Evolutionary conservation across 2,797 vertebrate species (phyloP).

Genomic region (Gorsachius magnificus): DNA sequence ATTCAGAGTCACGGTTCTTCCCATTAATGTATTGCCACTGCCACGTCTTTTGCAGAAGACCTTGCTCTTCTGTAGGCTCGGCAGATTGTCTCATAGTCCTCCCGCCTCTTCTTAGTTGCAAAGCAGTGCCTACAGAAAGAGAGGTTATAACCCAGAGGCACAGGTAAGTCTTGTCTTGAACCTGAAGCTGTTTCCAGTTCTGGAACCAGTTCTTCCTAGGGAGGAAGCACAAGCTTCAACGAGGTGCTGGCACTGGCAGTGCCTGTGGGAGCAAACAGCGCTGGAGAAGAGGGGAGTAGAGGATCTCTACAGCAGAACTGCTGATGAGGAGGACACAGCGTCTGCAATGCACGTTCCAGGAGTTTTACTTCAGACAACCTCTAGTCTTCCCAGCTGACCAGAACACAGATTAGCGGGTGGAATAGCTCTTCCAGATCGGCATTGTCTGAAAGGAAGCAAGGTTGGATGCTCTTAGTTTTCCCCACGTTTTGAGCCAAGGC

Average conservation of each 20-base stretch:
- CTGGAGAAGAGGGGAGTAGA: not conserved
- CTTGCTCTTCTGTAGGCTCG: not conserved
- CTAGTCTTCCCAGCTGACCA: not conserved
- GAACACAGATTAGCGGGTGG: not conserved
- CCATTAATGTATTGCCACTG: not conserved
- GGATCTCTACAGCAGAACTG: not conserved
- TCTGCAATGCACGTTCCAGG: not conserved
- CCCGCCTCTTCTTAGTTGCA: fast-evolving
- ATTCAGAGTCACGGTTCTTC: not conserved
- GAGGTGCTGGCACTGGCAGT: not conserved
- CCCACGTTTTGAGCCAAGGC: not conserved
- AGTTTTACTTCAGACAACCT: not conserved
- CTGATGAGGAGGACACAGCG: not conserved
- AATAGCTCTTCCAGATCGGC: not conserved
- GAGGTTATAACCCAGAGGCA: not conserved
- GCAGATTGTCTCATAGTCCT: not conserved
- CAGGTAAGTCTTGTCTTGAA: not conserved
- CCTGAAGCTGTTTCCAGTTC: not conserved
- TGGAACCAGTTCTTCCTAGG: not conserved
- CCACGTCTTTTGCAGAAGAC: not conserved
- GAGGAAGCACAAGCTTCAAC: not conserved
- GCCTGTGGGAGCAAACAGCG: not conserved
- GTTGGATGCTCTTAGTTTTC: not conserved
- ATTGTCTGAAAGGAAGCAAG: not conserved
- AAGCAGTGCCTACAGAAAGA: fast-evolving